phyloP scores from a whole-genome alignment of 2,888 invertebrate species.

The Tortrix viridana region DNA sequence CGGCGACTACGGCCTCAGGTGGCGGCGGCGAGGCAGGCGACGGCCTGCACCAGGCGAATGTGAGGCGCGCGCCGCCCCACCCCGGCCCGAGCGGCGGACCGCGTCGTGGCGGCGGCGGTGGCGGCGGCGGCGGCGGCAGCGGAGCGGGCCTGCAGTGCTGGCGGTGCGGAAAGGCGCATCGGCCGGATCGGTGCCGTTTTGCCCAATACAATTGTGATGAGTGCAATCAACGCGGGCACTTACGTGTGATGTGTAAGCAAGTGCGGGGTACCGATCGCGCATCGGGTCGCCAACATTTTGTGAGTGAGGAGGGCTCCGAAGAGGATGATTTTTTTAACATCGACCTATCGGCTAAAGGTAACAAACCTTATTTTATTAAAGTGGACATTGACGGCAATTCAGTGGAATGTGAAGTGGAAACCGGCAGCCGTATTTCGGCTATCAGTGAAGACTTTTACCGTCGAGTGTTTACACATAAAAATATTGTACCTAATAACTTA shows the following conservation, averaged over 20 bases:
- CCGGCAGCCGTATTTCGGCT: slow-evolving; percentile 38
- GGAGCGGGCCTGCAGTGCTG: neutral
- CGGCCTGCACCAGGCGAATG: neutral
- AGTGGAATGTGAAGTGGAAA: slow-evolving; percentile 38
- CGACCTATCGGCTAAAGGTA: neutral
- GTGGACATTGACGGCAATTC: slow-evolving; percentile 25
- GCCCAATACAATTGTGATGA: slow-evolving; percentile 43
- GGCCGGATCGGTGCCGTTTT: slow-evolving; percentile 43
- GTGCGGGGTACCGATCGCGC: neutral
- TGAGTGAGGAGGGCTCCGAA: neutral
- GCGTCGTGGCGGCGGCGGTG: slow-evolving; percentile 1
- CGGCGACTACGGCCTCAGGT: slow-evolving; percentile 1
- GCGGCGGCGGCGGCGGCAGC: slow-evolving; percentile 8
- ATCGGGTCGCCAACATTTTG: neutral
- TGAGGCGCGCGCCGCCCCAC: neutral
- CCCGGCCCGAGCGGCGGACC: neutral
- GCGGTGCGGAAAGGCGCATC: slow-evolving; percentile 40
- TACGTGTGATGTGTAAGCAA: slow-evolving; percentile 43
- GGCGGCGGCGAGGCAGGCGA: neutral
- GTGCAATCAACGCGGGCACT: slow-evolving; percentile 43
- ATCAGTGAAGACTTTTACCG: slow-evolving; percentile 25
- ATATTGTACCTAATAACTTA: slow-evolving; percentile 38
- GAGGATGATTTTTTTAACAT: slow-evolving; percentile 26
- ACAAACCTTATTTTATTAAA: slow-evolving; percentile 36
- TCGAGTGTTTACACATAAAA: slow-evolving; percentile 14